phyloP scores from a whole-genome alignment of 2,888 invertebrate genomes.

The Ichneumoninae sp. region DNA sequence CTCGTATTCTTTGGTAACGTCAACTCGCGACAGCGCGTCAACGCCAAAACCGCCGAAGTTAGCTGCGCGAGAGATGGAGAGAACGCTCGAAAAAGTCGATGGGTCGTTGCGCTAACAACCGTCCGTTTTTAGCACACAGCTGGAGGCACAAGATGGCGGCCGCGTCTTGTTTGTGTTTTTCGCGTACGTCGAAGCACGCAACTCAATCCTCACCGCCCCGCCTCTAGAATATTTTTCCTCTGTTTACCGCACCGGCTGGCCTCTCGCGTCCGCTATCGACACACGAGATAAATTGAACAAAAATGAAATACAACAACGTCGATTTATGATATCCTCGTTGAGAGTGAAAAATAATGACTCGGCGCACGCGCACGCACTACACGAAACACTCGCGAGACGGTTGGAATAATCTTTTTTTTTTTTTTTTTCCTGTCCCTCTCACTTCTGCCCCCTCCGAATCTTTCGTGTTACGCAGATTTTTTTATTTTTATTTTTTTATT shows the following conservation, averaged over 20 bases:
- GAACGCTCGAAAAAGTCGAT: conserved; percentile 13
- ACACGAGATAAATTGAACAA: conserved; percentile 29
- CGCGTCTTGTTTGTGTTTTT: conserved; percentile 77
- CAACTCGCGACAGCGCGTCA: not conserved
- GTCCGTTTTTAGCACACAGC: conserved; percentile 70
- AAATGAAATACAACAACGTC: conserved; percentile 9
- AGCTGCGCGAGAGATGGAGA: not conserved
- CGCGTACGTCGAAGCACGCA: conserved; percentile 55
- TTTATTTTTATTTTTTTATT: not conserved
- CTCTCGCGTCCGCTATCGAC: conserved; percentile 42
- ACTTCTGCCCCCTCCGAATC: conserved; percentile 14
- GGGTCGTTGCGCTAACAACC: conserved; percentile 20
- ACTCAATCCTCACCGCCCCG: conserved; percentile 35
- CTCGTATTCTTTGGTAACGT: conserved; percentile 4
- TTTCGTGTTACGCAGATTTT: not conserved
- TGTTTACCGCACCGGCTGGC: conserved; percentile 25
- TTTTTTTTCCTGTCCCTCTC: conserved; percentile 12
- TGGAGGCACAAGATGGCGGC: conserved; percentile 79
- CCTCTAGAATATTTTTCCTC: conserved; percentile 27
- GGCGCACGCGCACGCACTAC: conserved; percentile 64
- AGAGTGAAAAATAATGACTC: conserved; percentile 30
- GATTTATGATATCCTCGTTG: not conserved
- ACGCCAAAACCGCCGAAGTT: conserved; percentile 2
- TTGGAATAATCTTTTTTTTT: conserved; percentile 18
- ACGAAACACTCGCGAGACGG: conserved; percentile 60